Conservation (phyloP, 1,140 invertebrate genomes). For the Drosophila asahinai region DNA sequence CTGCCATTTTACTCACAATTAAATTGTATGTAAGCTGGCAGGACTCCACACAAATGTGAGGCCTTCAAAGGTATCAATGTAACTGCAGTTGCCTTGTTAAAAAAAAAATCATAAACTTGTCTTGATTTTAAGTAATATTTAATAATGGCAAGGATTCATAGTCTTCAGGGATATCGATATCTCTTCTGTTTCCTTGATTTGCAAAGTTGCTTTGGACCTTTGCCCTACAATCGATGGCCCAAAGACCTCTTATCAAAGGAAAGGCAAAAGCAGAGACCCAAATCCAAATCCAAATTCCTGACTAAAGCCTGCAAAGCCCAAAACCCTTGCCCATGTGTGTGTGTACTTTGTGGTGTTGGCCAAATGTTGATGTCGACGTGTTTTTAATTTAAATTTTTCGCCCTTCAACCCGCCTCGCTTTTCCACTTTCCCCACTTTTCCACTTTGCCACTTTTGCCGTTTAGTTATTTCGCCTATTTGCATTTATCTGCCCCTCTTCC, state of each 20-base stretch:
- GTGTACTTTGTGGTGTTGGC: constrained; percentile 46
- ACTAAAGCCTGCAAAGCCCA: constrained; percentile 38
- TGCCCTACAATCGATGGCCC: constrained; percentile 20
- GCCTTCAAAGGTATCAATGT: background rate
- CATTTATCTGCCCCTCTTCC: constrained; percentile 49
- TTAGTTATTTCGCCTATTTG: constrained; percentile 72
- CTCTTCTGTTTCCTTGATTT: background rate
- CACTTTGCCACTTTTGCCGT: constrained; percentile 38
- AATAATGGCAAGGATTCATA: background rate
- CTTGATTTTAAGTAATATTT: too few relatives aligned
- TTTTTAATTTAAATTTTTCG: constrained; percentile 78
- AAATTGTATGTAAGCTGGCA: background rate
- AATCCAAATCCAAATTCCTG: constrained; percentile 33
- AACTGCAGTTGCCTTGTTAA: background rate
- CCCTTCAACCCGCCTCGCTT: constrained; percentile 34
- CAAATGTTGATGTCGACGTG: constrained; percentile 73
- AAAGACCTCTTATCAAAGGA: constrained; percentile 13
- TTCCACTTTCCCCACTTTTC: constrained; percentile 24
- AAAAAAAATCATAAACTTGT: too few relatives aligned
- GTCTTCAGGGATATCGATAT: background rate
- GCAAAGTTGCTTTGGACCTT: background rate
- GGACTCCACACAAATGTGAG: too few relatives aligned
- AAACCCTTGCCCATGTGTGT: constrained; percentile 24
- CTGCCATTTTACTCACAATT: background rate
- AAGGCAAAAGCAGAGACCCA: background rate